Conservation (phyloP, 2,888 invertebrate genomes). For the Papilio protenor region DNA sequence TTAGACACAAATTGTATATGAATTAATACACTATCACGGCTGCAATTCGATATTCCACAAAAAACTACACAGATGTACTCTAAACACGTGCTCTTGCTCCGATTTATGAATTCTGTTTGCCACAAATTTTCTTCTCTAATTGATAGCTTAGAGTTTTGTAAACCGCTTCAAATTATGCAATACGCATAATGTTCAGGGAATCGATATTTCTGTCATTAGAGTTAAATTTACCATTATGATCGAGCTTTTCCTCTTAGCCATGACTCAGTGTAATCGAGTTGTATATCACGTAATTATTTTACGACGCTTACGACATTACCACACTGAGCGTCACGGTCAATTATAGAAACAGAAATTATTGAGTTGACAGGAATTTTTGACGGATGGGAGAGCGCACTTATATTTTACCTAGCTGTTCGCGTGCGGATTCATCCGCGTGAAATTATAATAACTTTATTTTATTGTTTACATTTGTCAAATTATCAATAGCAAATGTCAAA, state of each 20-base stretch:
- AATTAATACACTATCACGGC: background rate
- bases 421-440: too few species aligned
- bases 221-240: background rate
- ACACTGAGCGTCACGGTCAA: constrained; percentile 13
- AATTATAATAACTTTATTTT: too few species aligned
- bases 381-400: background rate
- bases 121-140: background rate
- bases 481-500: too few species aligned
- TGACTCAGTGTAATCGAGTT: constrained; percentile 10
- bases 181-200: background rate
- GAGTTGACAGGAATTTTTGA: background rate
- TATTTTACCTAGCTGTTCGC: too few species aligned
- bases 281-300: constrained; percentile 33
- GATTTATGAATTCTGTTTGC: constrained; percentile 10
- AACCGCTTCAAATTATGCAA: background rate
- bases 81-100: background rate
- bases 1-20: background rate
- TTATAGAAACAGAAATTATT: constrained; percentile 30
- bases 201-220: background rate
- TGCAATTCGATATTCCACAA: constrained; percentile 20
- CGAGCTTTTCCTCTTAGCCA: constrained; percentile 14
- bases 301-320: constrained; percentile 15
- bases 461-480: too few species aligned
- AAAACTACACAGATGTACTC: constrained; percentile 23
- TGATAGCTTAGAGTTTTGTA: background rate